A percentile compares a stretch with the other conserved stretches of the same genome.
phyloP scores from a whole-genome alignment of 2,888 invertebrate genomes.

The Diaprepes abbreviatus region DNA sequence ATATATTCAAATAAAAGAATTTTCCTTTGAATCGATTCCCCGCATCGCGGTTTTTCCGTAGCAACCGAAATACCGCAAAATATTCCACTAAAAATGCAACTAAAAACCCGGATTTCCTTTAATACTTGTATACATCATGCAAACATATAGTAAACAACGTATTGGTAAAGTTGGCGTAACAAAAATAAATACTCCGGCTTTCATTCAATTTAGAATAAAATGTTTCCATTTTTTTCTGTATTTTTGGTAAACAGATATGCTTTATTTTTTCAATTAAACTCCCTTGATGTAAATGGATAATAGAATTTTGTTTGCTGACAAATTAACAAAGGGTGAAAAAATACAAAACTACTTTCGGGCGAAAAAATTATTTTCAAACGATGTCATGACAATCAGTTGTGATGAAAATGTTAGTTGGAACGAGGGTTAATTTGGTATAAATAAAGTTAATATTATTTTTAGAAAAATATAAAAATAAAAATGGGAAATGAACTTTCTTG shows the following conservation, averaged over 20 bases:
- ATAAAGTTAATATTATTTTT: too few species aligned
- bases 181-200: slow-evolving; percentile 23
- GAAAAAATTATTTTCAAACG: not conserved
- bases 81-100: slow-evolving; percentile 24
- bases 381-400: not conserved
- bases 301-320: not conserved
- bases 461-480: too few species aligned
- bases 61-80: slow-evolving; percentile 14
- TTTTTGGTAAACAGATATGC: slow-evolving; percentile 7
- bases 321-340: not conserved
- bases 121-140: slow-evolving; percentile 21
- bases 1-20: too few species aligned
- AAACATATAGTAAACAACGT: slow-evolving; percentile 32
- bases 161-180: slow-evolving; percentile 4
- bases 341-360: not conserved
- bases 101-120: slow-evolving; percentile 25
- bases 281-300: slow-evolving; percentile 1
- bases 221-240: not conserved
- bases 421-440: too few species aligned
- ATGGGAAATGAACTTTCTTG: too few species aligned
- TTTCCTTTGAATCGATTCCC: too few species aligned
- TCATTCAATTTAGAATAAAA: slow-evolving; percentile 19
- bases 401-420: too few species aligned
- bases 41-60: not conserved
- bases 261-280: slow-evolving; percentile 1